Conservation (phyloP, 2,113 vertebrate species). For the Zootoca vivipara region DNA sequence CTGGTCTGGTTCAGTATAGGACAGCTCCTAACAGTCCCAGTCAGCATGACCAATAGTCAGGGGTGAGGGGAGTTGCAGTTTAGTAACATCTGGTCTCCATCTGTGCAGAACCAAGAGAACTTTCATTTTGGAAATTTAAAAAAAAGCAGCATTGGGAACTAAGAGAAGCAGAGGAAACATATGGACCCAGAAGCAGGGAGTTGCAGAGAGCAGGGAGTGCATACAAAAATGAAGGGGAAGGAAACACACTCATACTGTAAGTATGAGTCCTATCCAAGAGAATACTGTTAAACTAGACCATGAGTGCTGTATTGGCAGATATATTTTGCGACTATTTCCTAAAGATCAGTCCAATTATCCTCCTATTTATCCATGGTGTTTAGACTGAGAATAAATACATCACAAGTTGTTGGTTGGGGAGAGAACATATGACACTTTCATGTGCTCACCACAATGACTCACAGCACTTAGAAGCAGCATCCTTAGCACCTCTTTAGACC, state of each 20-base stretch:
- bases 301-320: not conserved
- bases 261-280: not conserved
- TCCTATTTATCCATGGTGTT: not conserved
- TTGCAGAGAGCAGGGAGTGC: not conserved
- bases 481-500: not conserved
- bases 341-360: not conserved
- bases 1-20: too few relatives aligned
- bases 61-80: too few relatives aligned
- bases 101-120: not conserved
- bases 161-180: not conserved
- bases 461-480: not conserved
- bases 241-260: not conserved
- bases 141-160: not conserved
- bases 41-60: too few relatives aligned
- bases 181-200: not conserved
- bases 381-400: not conserved
- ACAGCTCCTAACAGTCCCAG: too few relatives aligned
- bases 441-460: not conserved
- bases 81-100: not conserved
- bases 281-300: not conserved
- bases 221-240: not conserved
- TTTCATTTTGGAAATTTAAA: not conserved
- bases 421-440: not conserved
- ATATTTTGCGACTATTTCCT: not conserved
- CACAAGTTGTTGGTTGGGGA: not conserved